Evolutionary conservation across 2,113 vertebrate genomes (phyloP).

Genomic region (Serinus canaria): DNA sequence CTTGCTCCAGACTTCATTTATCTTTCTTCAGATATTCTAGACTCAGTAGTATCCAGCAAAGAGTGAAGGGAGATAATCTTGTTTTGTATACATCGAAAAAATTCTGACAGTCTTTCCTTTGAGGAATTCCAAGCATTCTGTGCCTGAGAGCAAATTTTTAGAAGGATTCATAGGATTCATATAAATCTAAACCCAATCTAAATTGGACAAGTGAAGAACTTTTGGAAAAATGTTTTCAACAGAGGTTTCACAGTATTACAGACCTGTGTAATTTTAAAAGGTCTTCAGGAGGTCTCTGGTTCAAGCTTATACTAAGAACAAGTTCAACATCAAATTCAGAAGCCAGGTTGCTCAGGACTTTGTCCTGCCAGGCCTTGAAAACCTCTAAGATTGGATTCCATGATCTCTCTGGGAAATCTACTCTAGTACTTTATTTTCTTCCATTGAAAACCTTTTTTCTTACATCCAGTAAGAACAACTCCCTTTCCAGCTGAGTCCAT

Average conservation of each 20-base stretch:
- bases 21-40: neutral
- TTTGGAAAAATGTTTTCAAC: neutral
- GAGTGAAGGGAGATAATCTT: neutral
- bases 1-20: neutral
- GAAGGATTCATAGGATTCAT: neutral
- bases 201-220: neutral
- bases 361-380: neutral
- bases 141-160: neutral
- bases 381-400: neutral
- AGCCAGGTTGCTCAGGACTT: neutral
- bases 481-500: neutral
- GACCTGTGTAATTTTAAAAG: neutral
- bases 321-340: neutral
- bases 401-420: neutral
- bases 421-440: neutral
- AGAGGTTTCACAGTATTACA: neutral
- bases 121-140: neutral
- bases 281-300: neutral
- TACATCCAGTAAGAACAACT: neutral
- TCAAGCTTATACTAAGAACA: neutral
- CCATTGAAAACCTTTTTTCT: neutral
- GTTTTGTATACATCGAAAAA: slow-evolving; percentile 4
- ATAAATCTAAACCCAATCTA: neutral
- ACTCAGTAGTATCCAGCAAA: neutral
- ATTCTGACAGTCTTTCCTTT: neutral